Evolutionary conservation across 2,888 invertebrate genomes (phyloP).

Genomic region (Tyria jacobaeae): DNA sequence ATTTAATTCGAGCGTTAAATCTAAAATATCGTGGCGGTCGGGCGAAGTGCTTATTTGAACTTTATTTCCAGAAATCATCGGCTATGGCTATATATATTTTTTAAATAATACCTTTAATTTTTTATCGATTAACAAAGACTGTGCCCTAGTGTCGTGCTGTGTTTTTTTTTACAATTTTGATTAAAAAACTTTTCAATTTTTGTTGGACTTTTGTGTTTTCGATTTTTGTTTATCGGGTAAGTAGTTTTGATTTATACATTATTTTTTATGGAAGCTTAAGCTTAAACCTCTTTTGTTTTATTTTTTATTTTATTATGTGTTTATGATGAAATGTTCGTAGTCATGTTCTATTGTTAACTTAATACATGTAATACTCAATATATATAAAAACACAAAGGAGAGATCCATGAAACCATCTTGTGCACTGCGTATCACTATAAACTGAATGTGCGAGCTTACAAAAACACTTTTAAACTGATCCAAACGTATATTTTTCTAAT

Average conservation of each 20-base stretch:
- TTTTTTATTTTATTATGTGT: conserved; percentile 15
- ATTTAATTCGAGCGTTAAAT: conserved; percentile 69
- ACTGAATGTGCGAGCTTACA: conserved; percentile 19
- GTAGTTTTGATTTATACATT: conserved; percentile 58
- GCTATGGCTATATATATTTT: conserved; percentile 71
- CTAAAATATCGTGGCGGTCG: conserved; percentile 59
- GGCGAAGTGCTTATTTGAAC: conserved; percentile 62
- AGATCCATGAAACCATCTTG: conserved; percentile 10
- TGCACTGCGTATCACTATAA: conserved; percentile 23
- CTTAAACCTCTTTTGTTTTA: conserved; percentile 22
- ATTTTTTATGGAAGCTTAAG: conserved; percentile 32
- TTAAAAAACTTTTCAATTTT: conserved; percentile 52
- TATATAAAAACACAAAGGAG: conserved; percentile 45
- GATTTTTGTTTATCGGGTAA: conserved; percentile 73
- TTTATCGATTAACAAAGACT: conserved; percentile 69
- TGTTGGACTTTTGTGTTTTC: conserved; percentile 78
- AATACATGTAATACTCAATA: conserved; percentile 11
- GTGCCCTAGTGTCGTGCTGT: conserved; percentile 82
- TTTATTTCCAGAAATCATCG: conserved; percentile 69
- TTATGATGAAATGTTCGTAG: not conserved
- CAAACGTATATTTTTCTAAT: conserved; percentile 54
- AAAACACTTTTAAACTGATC: conserved; percentile 42
- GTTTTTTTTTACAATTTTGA: conserved; percentile 68
- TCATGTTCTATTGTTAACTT: conserved; percentile 13
- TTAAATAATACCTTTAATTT: conserved; percentile 67